Conservation (phyloP, 2,888 invertebrate species). For the Erebia palarica region DNA sequence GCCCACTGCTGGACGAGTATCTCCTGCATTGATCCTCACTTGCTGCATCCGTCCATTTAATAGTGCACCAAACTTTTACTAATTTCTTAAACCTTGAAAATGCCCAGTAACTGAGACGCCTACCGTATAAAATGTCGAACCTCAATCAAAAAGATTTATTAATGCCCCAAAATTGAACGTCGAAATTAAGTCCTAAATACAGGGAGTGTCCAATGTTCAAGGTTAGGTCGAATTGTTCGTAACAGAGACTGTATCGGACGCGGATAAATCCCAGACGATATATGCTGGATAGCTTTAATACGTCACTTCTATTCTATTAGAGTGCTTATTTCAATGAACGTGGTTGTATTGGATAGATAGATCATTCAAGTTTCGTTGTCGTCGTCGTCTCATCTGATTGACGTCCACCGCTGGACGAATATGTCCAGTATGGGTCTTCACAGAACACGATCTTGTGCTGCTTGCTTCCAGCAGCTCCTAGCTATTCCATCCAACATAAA, state of each 20-base stretch:
- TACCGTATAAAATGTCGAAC: not conserved
- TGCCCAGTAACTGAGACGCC: not conserved
- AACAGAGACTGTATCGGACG: not conserved
- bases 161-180: constrained; percentile 1
- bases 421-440: too few species aligned
- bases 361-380: too few species aligned
- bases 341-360: not conserved
- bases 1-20: too few species aligned
- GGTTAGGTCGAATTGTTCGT: not conserved
- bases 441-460: too few species aligned
- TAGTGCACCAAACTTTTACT: too few species aligned
- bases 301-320: not conserved
- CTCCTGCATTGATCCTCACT: too few species aligned
- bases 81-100: not conserved
- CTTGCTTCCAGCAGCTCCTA: too few species aligned
- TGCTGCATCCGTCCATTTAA: too few species aligned
- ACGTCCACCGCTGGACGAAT: too few species aligned
- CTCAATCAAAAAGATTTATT: constrained; percentile 12
- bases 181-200: constrained; percentile 2
- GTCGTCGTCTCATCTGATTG: too few species aligned
- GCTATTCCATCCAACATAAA: too few species aligned
- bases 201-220: not conserved
- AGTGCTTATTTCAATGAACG: not conserved
- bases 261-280: not conserved
- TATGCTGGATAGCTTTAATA: not conserved